Base-by-base conservation (phyloP, 1,140 invertebrate genomes). In the Dendrolimus kikuchii region DNA sequence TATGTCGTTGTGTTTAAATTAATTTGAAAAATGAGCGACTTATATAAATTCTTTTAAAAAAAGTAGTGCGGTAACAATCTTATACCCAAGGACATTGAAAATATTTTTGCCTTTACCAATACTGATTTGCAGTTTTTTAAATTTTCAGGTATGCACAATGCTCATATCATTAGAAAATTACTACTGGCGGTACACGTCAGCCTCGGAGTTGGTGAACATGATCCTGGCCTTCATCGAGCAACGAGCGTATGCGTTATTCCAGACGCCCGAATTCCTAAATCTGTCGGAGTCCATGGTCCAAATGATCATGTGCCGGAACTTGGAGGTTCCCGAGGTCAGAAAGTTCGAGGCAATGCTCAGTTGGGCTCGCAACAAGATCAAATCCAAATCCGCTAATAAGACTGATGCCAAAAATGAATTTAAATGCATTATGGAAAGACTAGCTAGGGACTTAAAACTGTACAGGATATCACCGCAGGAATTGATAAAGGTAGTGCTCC, bases 251-350 rank as follows among this genome's bases (percentile, higher is more conserved):
- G 90, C 95, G 64, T 87, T 98, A 10, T 97, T 98, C 78, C 92
- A 94, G 60, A 93, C 90, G 40, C 81, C 91, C 1, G 95, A 97
- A 68, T 98, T 96, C 71, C 86, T 97, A 0, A 93, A 92, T 41
- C 89, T 98, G 4, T 97, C 95, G 53, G 96, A 98, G 74, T 97
- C 95, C 0, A 96, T 98, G 95, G 95, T 98, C 0, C 95, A 96
- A 77, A 95, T 95, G 94, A 96, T 98, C 56, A 96, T 98, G 94
- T 94, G 92, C 76, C 90, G 93, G 3, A 93, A 94, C 70, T 88
- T 97, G 46, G 94, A 96, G 68, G 92, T 96, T 8, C 91, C 93
- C 0, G 96, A 98, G 81, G 93, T 97, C n/a, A 90, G 92, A 8
- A 98, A 98, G 81, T 98, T 98, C 73, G 95, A 98, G 86, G 95